Evolutionary conservation across 2,113 vertebrate species (phyloP).

Genomic region (Oncorhynchus keta): DNA sequence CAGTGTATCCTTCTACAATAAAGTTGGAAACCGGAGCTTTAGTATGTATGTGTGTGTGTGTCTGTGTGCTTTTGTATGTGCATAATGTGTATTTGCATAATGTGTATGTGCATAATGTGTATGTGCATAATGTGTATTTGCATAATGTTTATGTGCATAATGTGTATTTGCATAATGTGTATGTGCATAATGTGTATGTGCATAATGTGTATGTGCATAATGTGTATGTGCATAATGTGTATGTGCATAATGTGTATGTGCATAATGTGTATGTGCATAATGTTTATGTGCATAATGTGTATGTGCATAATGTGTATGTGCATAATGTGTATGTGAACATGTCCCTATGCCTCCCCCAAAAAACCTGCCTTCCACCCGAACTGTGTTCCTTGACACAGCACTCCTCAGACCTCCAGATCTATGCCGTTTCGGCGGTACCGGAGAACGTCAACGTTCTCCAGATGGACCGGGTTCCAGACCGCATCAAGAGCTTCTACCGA

Average conservation of each 20-base stretch:
- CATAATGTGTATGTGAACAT: neutral
- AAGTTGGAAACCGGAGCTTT: neutral
- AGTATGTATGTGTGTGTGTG: neutral
- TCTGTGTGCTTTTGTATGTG: neutral
- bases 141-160: neutral
- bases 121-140: neutral
- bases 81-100: neutral
- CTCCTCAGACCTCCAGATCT: constrained; percentile 80
- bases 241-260: too few species aligned
- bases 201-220: too few species aligned
- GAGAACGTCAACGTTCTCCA: constrained; percentile 87
- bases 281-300: too few species aligned
- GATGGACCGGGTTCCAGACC: constrained; percentile 92
- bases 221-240: neutral
- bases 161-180: neutral
- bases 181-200: neutral
- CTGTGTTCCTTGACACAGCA: constrained; percentile 50
- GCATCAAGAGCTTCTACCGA: constrained; percentile 97
- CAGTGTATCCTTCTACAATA: constrained; percentile 90
- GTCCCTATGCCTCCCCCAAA: neutral
- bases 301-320: neutral
- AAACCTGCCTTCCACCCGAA: too few species aligned
- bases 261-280: too few species aligned
- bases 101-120: neutral
- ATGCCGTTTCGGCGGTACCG: constrained; percentile 91